Conservation (phyloP, 2,113 vertebrate species). For the Spermophilus dauricus region DNA sequence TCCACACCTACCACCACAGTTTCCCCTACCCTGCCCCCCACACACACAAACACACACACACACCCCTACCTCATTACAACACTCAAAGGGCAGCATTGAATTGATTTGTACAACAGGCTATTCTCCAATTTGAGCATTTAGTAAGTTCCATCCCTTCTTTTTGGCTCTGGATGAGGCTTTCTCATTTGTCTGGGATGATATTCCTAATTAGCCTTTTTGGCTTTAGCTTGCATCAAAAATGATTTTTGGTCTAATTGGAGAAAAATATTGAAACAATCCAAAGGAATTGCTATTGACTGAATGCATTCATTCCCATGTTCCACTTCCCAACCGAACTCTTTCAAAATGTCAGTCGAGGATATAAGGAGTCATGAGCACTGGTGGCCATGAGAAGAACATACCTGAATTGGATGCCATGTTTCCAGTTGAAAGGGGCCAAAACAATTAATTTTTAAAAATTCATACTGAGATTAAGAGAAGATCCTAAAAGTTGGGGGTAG, state of each 20-base stretch:
- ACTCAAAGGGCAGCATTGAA: not conserved
- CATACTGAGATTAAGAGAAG: not conserved
- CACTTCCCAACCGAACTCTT: not conserved
- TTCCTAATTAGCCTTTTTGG: not conserved
- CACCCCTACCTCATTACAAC: not conserved
- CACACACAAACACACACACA: not conserved
- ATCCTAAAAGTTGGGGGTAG: not conserved
- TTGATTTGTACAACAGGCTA: not conserved
- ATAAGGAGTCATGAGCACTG: not conserved
- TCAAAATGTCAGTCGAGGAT: not conserved
- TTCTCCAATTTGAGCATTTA: not conserved
- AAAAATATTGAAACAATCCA: slow-evolving; percentile 15
- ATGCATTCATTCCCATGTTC: not conserved
- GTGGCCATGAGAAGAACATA: not conserved
- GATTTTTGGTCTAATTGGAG: not conserved
- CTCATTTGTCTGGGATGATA: not conserved
- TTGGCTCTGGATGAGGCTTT: not conserved
- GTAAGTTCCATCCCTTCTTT: not conserved
- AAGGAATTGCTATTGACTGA: not conserved
- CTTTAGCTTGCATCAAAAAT: not conserved
- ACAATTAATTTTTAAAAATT: not conserved
- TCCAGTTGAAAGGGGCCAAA: not conserved
- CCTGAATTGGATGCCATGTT: not conserved
- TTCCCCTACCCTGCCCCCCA: rapidly evolving
- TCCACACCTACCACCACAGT: not conserved